Evolutionary conservation across 2,113 vertebrate species (phyloP).

Genomic region (Tyto alba): DNA sequence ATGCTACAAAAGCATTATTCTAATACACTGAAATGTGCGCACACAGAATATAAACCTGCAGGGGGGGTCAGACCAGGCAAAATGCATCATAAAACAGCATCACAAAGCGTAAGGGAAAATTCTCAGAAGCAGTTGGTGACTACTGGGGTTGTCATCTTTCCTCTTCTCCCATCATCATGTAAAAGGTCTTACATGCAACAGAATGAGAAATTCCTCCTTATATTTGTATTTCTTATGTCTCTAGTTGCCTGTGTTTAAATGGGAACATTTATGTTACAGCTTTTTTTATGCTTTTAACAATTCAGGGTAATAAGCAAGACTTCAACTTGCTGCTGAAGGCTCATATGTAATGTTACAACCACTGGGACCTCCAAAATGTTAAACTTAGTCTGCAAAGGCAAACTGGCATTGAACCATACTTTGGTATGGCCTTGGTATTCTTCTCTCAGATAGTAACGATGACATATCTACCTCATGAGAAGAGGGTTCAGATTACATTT

Average conservation of each 20-base stretch:
- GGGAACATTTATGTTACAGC: rapidly evolving
- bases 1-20: not conserved
- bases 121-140: not conserved
- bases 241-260: not conserved
- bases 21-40: not conserved
- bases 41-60: not conserved
- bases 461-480: not conserved
- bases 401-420: not conserved
- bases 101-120: not conserved
- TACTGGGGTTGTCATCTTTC: not conserved
- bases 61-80: not conserved
- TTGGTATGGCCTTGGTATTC: not conserved
- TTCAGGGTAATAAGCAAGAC: not conserved
- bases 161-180: not conserved
- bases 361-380: not conserved
- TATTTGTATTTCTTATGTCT: not conserved
- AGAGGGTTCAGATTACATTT: not conserved
- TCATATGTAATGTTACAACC: not conserved
- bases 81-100: not conserved
- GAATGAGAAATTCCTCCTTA: not conserved
- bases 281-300: not conserved
- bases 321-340: not conserved
- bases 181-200: not conserved
- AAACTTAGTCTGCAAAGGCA: not conserved
- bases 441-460: not conserved